Conservation (phyloP, 2,888 invertebrate genomes). For the Oscheius sp. region DNA sequence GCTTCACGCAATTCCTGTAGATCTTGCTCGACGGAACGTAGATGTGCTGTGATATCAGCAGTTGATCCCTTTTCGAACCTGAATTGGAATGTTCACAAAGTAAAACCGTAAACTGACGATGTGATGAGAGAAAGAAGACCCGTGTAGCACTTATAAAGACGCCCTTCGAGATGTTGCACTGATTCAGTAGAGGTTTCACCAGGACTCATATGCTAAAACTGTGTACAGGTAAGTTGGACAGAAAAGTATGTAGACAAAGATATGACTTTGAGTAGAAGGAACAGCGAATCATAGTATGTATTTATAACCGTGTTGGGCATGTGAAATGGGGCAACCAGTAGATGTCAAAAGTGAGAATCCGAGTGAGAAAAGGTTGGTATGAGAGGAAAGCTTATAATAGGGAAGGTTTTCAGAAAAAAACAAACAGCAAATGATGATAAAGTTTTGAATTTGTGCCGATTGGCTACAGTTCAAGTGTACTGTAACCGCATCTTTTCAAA, state of each 20-base stretch:
- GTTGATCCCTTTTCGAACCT: conserved; percentile 55
- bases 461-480: too few species aligned
- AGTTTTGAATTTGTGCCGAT: too few species aligned
- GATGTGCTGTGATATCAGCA: conserved; percentile 47
- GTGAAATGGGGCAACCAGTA: too few species aligned
- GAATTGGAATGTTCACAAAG: conserved; percentile 17
- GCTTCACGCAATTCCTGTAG: conserved; percentile 40
- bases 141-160: conserved; percentile 45
- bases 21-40: conserved; percentile 45
- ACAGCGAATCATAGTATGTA: too few species aligned
- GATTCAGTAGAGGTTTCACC: neutral
- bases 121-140: conserved; percentile 45
- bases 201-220: conserved; percentile 16
- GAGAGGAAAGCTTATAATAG: neutral
- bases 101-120: conserved; percentile 46
- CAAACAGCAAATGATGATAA: too few species aligned
- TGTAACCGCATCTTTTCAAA: too few species aligned
- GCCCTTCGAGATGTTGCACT: conserved; percentile 4
- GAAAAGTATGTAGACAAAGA: neutral
- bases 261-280: neutral
- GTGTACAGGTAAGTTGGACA: neutral
- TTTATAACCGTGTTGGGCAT: too few species aligned
- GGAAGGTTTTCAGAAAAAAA: too few species aligned
- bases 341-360: neutral
- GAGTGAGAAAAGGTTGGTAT: neutral